Evolutionary conservation across 2,113 vertebrate species (phyloP).

Genomic region (Erpornis zantholeuca): DNA sequence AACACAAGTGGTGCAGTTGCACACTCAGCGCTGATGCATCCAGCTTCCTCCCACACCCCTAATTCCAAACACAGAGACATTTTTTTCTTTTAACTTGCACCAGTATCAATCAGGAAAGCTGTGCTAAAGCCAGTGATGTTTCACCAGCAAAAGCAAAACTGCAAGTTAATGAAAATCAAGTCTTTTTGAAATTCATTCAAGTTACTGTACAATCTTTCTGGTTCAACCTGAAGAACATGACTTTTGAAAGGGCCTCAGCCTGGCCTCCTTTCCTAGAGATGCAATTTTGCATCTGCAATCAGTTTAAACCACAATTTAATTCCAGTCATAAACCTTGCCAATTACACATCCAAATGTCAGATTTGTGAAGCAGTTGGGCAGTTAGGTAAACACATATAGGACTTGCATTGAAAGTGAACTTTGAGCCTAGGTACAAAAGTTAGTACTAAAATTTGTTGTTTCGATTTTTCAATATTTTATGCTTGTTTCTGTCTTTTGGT

Average conservation of each 20-base stretch:
- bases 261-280: constrained; percentile 42
- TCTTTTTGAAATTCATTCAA: constrained; percentile 32
- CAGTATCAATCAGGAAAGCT: not conserved
- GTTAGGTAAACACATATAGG: not conserved
- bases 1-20: not conserved
- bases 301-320: constrained; percentile 51
- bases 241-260: constrained; percentile 40
- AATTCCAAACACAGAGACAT: constrained; percentile 11
- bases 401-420: not conserved
- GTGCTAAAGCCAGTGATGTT: not conserved
- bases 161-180: constrained; percentile 24
- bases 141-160: constrained; percentile 25
- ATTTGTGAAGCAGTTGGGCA: constrained; percentile 11
- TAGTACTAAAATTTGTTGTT: not conserved
- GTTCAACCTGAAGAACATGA: constrained; percentile 50
- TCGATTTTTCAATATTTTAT: not conserved
- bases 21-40: not conserved
- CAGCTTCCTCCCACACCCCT: constrained; percentile 27
- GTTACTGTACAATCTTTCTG: constrained; percentile 11
- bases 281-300: constrained; percentile 55
- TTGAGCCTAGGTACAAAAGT: not conserved
- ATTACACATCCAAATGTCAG: constrained; percentile 21
- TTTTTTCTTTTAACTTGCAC: not conserved
- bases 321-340: constrained; percentile 22
- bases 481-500: not conserved